These are phyloP conservation scores for Micrastur ruficollis DNA, from an alignment of 2,797 vertebrate species.

Conservation along the genomic window DNA sequence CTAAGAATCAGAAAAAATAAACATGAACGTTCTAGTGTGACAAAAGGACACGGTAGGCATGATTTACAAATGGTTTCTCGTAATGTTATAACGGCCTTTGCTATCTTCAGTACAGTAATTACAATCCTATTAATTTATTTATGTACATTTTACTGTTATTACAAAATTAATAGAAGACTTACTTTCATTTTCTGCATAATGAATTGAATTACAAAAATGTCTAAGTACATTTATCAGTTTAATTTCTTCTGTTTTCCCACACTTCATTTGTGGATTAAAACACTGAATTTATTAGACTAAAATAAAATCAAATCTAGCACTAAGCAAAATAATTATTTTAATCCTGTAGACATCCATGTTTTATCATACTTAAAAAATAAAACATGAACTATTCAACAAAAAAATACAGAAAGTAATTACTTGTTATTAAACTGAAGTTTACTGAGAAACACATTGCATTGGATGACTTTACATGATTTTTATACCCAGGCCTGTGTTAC, in stretches of 20 bases:
- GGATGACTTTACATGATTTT: neutral
- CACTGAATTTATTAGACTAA: neutral
- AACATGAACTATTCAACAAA: neutral
- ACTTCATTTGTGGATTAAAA: neutral
- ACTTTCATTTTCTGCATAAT: neutral
- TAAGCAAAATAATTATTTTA: neutral
- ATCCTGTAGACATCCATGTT: neutral
- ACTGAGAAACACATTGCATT: neutral
- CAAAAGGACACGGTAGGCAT: neutral
- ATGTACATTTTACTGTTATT: neutral
- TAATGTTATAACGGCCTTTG: neutral
- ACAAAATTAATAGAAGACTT: slow-evolving; percentile 17
- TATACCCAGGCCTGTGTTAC: neutral
- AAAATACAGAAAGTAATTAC: neutral
- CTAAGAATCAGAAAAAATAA: neutral
- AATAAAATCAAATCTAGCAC: neutral
- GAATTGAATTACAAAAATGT: neutral
- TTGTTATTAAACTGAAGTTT: neutral
- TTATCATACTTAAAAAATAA: neutral
- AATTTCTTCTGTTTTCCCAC: neutral
- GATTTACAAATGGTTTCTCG: neutral
- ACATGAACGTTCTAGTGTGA: neutral
- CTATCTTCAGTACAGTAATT: neutral
- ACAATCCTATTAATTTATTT: neutral
- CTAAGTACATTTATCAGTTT: neutral